Conservation (phyloP, 2,113 vertebrate genomes). For the Barnardius zonarius region DNA sequence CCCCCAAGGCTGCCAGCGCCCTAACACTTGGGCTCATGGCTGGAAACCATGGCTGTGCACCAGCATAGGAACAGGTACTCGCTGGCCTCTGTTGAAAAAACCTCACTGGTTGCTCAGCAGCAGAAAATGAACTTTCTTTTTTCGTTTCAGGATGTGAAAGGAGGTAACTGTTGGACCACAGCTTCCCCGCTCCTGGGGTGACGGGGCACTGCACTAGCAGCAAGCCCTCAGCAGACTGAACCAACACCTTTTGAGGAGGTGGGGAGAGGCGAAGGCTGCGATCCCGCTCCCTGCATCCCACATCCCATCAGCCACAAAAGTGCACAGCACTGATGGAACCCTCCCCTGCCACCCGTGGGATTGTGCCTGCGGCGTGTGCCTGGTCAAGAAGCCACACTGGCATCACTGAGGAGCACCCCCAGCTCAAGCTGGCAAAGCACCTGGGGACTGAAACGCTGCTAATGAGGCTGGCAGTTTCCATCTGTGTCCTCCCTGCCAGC, state of each 20-base stretch:
- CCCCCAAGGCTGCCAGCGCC: neutral
- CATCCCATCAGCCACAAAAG: too few relatives aligned
- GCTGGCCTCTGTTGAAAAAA: neutral
- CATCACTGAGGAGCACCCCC: neutral
- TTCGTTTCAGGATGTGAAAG: neutral
- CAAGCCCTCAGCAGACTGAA: neutral
- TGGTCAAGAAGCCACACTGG: neutral
- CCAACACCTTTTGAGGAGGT: neutral
- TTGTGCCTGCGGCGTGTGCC: neutral
- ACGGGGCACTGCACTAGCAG: neutral
- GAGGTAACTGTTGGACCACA: neutral
- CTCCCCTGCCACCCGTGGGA: rapidly evolving
- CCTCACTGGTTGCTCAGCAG: neutral
- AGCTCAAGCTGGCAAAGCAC: neutral
- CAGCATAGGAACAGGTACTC: neutral
- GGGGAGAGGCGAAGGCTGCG: neutral
- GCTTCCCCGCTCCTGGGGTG: neutral
- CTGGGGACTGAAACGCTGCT: neutral
- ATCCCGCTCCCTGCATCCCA: neutral
- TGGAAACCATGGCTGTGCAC: neutral
- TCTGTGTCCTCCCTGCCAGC: neutral
- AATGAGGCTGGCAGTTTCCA: neutral
- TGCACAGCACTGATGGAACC: rapidly evolving
- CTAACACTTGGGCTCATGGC: rapidly evolving
- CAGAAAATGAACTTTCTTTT: neutral